Conservation (phyloP, 2,888 invertebrate species). For the Drosophila tanythrix region DNA sequence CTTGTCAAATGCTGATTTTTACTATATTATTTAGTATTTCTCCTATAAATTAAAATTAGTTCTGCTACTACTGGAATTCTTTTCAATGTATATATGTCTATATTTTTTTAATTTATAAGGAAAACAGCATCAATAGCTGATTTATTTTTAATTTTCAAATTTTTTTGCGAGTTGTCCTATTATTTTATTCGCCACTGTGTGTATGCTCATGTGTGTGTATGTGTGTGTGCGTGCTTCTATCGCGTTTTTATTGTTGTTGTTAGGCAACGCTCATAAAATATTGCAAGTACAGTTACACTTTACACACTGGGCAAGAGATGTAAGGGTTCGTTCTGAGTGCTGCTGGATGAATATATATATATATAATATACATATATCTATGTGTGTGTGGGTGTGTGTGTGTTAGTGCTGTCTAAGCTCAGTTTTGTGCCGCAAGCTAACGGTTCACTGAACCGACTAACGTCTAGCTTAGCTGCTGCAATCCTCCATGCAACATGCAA, state of each 20-base stretch:
- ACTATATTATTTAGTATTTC: background rate
- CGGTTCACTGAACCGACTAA: constrained; percentile 73
- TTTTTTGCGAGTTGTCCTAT: background rate
- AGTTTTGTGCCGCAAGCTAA: constrained; percentile 44
- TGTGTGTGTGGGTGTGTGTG: background rate
- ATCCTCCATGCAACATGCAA: constrained; percentile 41
- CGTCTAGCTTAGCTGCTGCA: constrained; percentile 68
- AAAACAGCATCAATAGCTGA: background rate
- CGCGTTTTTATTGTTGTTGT: constrained; percentile 44
- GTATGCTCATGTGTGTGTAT: constrained; percentile 2
- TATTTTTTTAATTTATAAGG: no score
- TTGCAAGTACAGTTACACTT: constrained; percentile 79
- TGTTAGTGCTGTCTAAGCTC: constrained; percentile 20
- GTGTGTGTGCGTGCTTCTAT: constrained; percentile 18
- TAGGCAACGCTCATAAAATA: constrained; percentile 71
- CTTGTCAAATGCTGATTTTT: background rate
- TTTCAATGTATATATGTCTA: no score
- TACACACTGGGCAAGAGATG: constrained; percentile 28
- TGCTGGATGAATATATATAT: constrained; percentile 2
- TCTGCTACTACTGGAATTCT: background rate
- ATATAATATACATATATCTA: background rate
- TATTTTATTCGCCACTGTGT: background rate
- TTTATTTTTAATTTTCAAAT: background rate
- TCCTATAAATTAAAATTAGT: background rate
- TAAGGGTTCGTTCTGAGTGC: constrained; percentile 20